phyloP scores from a whole-genome alignment of 2,113 vertebrate genomes.

The Neodon shergylaensis region DNA sequence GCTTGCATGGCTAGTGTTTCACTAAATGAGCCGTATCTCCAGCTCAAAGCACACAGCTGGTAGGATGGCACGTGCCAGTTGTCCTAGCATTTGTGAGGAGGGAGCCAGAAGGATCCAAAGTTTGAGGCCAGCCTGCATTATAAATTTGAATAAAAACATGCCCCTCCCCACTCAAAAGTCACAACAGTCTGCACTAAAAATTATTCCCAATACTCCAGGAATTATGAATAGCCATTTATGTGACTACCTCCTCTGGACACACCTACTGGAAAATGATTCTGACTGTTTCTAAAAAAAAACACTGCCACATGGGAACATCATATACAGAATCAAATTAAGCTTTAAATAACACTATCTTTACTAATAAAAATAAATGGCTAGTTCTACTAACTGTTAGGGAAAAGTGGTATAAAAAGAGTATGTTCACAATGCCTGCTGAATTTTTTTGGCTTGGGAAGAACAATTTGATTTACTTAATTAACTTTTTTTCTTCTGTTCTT shows the following conservation, averaged over 20 bases:
- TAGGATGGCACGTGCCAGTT: neutral
- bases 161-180: neutral
- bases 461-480: conserved; percentile 14
- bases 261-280: conserved; percentile 1
- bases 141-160: neutral
- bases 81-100: neutral
- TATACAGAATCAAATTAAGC: conserved; percentile 4
- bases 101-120: neutral
- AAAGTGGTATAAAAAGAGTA: neutral
- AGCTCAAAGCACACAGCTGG: neutral
- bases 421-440: neutral
- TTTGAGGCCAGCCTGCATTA: neutral
- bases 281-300: neutral
- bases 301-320: neutral
- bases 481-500: neutral
- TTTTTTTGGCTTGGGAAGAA: neutral
- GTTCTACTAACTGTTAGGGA: neutral
- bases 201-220: neutral
- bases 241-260: neutral
- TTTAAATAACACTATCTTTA: neutral
- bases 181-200: neutral
- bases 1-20: neutral
- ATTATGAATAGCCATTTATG: neutral
- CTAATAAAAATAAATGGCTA: conserved; percentile 9
- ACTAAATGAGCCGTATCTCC: neutral